These are phyloP conservation scores for Otolemur garnettii DNA, from an alignment of 2,113 vertebrate species.

Conservation along the genomic window DNA sequence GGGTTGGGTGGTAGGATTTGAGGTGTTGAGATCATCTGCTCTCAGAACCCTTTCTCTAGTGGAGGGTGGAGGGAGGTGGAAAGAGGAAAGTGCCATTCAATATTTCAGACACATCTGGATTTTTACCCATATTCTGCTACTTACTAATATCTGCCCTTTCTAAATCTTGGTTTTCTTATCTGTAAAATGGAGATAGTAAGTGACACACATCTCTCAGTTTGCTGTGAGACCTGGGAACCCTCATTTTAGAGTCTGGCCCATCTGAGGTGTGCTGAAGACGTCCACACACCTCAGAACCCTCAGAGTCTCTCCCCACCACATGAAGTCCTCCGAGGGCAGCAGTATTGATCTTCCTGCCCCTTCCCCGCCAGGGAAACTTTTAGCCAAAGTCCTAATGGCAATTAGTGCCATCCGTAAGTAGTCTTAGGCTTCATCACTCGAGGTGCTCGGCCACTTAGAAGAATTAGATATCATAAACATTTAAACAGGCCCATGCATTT, in stretches of 20 bases:
- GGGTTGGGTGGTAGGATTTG: background rate
- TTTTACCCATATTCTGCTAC: background rate
- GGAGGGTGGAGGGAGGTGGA: background rate
- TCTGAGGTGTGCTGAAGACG: background rate
- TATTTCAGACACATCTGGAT: background rate
- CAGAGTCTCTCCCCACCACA: background rate
- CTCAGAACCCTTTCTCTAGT: background rate
- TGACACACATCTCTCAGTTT: background rate
- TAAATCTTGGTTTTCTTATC: constrained; percentile 1
- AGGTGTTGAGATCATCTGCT: background rate
- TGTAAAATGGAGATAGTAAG: background rate
- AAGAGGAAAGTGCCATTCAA: background rate
- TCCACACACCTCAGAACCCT: background rate
- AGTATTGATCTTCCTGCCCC: background rate
- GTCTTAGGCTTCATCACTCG: background rate
- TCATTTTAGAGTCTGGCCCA: background rate
- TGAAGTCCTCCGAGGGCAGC: background rate
- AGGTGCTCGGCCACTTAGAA: background rate
- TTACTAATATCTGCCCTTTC: background rate
- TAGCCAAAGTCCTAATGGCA: background rate
- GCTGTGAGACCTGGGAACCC: background rate
- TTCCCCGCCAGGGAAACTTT: background rate
- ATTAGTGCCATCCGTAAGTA: background rate
- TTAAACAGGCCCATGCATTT: background rate
- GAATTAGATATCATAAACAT: background rate